phyloP scores from a whole-genome alignment of 2,113 vertebrate genomes.

The Cavia aperea region DNA sequence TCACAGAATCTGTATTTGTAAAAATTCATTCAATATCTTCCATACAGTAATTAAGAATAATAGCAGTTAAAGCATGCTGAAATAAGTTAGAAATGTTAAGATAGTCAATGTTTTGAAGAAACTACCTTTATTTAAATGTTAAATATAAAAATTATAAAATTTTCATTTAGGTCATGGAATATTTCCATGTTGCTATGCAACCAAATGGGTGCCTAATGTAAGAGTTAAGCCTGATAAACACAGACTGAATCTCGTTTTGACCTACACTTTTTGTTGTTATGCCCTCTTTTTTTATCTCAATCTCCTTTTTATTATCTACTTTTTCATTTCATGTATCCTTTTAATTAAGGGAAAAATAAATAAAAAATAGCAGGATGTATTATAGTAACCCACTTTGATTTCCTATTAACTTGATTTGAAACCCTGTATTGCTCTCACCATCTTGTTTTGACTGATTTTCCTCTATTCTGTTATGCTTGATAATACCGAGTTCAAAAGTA shows the following conservation, averaged over 20 bases:
- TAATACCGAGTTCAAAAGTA: too few species aligned
- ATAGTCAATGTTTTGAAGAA: background rate
- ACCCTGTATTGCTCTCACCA: too few species aligned
- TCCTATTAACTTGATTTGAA: too few species aligned
- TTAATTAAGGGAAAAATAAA: too few species aligned
- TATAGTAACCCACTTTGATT: too few species aligned
- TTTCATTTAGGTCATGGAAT: background rate
- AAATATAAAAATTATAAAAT: background rate
- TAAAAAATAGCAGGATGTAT: too few species aligned
- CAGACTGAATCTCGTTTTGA: background rate
- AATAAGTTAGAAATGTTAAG: conserved; percentile 24
- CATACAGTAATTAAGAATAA: background rate
- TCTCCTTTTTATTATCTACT: too few species aligned
- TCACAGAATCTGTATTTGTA: background rate
- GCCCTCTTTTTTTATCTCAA: too few species aligned
- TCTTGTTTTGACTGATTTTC: too few species aligned
- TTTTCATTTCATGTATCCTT: too few species aligned
- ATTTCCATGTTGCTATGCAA: background rate
- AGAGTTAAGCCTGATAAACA: background rate
- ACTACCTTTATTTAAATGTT: conserved; percentile 27
- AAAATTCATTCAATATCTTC: background rate
- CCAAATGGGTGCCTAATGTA: background rate
- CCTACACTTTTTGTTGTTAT: too few species aligned
- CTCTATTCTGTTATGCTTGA: too few species aligned
- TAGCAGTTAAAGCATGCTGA: background rate